Evolutionary conservation across 2,113 vertebrate species (phyloP).

Genomic region (Seriola dumerili): DNA sequence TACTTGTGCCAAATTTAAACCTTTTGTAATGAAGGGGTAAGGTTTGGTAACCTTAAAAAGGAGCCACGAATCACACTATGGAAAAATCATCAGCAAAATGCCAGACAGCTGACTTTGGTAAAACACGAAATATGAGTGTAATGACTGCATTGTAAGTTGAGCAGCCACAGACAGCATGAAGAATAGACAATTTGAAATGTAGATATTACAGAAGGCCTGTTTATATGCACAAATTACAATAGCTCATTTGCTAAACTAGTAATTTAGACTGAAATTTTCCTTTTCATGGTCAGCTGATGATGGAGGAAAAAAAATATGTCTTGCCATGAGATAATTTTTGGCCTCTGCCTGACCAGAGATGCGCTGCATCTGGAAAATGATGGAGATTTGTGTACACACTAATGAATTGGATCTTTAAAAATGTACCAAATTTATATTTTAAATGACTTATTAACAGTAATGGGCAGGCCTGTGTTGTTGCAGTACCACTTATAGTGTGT

Average conservation of each 20-base stretch:
- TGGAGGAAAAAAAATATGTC: background rate
- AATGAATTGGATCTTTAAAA: background rate
- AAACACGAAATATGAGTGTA: background rate
- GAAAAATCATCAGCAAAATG: background rate
- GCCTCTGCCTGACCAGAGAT: background rate
- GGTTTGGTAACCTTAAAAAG: slow-evolving; percentile 11
- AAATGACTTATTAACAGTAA: background rate
- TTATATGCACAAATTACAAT: slow-evolving; percentile 3
- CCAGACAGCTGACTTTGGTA: background rate
- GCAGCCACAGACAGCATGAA: slow-evolving; percentile 18
- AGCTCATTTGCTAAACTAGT: slow-evolving; percentile 4
- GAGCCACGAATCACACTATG: background rate
- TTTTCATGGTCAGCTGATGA: background rate
- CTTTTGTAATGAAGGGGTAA: slow-evolving; percentile 27
- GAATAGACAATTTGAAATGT: background rate
- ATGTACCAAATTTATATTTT: background rate
- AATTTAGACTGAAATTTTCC: background rate
- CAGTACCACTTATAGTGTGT: background rate
- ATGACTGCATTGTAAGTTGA: background rate
- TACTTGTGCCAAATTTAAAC: slow-evolving; percentile 6
- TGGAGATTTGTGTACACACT: background rate
- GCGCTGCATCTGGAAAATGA: background rate
- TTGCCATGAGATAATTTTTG: background rate
- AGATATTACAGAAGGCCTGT: background rate
- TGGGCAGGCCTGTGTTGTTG: background rate